Evolutionary conservation across 2,113 vertebrate species (phyloP).

Genomic region (Odontophorus gujanensis): DNA sequence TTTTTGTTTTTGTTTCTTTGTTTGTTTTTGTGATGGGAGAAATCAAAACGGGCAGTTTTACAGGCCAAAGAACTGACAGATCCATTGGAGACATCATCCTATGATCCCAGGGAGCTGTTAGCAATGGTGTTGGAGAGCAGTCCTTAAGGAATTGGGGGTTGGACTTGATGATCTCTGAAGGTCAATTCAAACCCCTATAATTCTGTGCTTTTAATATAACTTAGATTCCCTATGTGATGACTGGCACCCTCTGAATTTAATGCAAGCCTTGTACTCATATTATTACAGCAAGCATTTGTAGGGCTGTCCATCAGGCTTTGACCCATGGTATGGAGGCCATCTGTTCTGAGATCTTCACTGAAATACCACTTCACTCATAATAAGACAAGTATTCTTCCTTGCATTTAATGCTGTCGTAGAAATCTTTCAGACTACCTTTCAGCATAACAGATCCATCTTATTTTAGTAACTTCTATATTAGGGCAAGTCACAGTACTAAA

Average conservation of each 20-base stretch:
- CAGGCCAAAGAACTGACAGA: fast-evolving
- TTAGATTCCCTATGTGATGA: neutral
- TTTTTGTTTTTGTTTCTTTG: neutral
- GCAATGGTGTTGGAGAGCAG: neutral
- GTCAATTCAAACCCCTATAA: too few relatives aligned
- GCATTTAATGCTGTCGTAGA: neutral
- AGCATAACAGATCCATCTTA: neutral
- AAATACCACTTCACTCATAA: neutral
- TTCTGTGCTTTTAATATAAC: neutral
- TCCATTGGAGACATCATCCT: neutral
- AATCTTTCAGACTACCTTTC: neutral
- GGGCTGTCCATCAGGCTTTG: neutral
- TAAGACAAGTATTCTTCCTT: neutral
- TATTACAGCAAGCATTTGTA: neutral
- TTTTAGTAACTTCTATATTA: neutral
- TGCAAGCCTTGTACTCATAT: neutral
- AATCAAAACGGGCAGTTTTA: neutral
- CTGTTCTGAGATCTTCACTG: neutral
- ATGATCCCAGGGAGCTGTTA: neutral
- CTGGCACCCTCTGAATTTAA: neutral
- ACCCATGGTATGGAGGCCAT: neutral
- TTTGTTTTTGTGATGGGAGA: neutral
- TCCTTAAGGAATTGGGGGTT: neutral
- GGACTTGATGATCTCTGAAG: too few relatives aligned
- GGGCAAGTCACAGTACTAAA: neutral